These are phyloP conservation scores for Callyntrura guangdongensis DNA, from an alignment of 2,888 invertebrate species.

Conservation along the genomic window DNA sequence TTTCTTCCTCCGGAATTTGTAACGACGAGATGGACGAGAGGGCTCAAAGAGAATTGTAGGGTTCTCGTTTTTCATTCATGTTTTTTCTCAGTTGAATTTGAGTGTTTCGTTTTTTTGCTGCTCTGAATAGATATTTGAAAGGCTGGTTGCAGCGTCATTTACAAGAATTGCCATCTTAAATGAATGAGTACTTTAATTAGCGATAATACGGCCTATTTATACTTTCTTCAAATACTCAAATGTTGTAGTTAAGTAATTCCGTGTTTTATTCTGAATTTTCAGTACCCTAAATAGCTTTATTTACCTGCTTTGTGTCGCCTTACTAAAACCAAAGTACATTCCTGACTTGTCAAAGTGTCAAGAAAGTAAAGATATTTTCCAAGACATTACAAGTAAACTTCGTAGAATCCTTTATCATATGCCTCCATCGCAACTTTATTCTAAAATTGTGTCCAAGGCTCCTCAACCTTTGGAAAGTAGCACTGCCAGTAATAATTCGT, in stretches of 20 bases:
- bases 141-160: too few relatives aligned
- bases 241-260: neutral
- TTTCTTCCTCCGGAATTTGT: constrained; percentile 6
- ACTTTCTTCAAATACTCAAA: neutral
- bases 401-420: constrained; percentile 62
- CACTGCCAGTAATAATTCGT: neutral
- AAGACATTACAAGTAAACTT: constrained; percentile 80
- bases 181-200: too few relatives aligned
- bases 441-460: constrained; percentile 81
- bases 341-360: constrained; percentile 55
- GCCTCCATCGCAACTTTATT: constrained; percentile 62
- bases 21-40: too few relatives aligned
- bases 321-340: constrained; percentile 81
- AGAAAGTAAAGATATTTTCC: constrained; percentile 48
- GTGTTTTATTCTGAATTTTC: constrained; percentile 10
- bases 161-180: too few relatives aligned
- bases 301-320: constrained; percentile 81
- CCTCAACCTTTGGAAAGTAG: constrained; percentile 78
- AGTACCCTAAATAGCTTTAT: constrained; percentile 82
- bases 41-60: too few relatives aligned
- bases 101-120: too few relatives aligned
- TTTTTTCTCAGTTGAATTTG: too few relatives aligned
- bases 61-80: too few relatives aligned
- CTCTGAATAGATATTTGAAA: too few relatives aligned
- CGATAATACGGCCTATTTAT: too few relatives aligned